Evolutionary conservation across 2,888 invertebrate genomes (phyloP).

Genomic region (Philopedon plagiatum): DNA sequence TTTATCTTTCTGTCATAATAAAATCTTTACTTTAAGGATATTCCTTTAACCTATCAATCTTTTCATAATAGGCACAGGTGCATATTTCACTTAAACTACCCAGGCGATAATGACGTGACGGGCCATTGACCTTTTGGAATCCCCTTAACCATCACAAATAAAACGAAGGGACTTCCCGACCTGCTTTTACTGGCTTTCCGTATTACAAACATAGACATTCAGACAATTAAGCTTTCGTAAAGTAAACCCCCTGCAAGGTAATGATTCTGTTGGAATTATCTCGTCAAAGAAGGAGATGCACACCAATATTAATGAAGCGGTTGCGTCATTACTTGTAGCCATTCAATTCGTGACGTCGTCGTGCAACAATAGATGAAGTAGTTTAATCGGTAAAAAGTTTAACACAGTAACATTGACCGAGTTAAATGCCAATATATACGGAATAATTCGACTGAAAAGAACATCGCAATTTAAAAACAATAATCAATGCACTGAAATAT

Average conservation of each 20-base stretch:
- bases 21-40: not conserved
- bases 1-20: not conserved
- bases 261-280: slow-evolving; percentile 23
- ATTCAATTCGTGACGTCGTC: slow-evolving; percentile 10
- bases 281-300: slow-evolving; percentile 28
- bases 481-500: slow-evolving; percentile 23
- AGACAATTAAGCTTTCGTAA: slow-evolving; percentile 27
- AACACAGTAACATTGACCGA: slow-evolving; percentile 10
- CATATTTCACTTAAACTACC: slow-evolving; percentile 17
- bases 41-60: not conserved
- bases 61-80: slow-evolving; percentile 14
- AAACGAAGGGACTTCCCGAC: slow-evolving; percentile 43
- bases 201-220: slow-evolving; percentile 29
- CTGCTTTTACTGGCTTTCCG: slow-evolving; percentile 29
- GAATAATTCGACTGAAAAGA: slow-evolving; percentile 29
- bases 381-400: slow-evolving; percentile 1
- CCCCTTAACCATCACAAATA: slow-evolving; percentile 34
- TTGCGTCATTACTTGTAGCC: slow-evolving; percentile 35
- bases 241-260: slow-evolving; percentile 28
- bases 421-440: slow-evolving; percentile 16
- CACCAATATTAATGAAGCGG: slow-evolving; percentile 10
- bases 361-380: not conserved
- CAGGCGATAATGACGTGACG: slow-evolving; percentile 18
- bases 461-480: slow-evolving; percentile 37
- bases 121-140: slow-evolving; percentile 31